Percentiles rank a stretch among this genome's conserved stretches.
phyloP scores from a whole-genome alignment of 2,797 vertebrate species.

The Moxostoma hubbsi region DNA sequence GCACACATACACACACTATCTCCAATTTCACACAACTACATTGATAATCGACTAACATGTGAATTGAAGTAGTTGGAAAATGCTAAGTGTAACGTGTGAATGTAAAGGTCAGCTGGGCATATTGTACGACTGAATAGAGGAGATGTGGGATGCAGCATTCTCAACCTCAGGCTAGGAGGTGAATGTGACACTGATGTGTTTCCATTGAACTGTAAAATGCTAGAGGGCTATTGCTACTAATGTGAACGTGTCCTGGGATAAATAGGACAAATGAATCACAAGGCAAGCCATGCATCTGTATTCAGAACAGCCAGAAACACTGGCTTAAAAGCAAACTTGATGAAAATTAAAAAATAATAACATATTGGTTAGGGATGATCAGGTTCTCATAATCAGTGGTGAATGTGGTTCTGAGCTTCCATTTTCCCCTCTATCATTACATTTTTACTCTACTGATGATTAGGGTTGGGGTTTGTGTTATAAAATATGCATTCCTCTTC shows the following conservation, averaged over 20 bases:
- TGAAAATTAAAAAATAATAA: no score
- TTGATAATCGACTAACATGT: conserved; percentile 37
- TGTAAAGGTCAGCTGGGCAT: no score
- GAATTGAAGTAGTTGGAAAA: conserved; percentile 34
- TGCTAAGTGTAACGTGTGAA: conserved; percentile 31
- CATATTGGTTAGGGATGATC: no score
- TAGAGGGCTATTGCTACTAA: conserved; percentile 22
- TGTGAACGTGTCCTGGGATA: conserved; percentile 20
- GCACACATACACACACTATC: conserved; percentile 5
- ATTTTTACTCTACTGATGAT: no score
- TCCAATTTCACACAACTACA: conserved; percentile 22
- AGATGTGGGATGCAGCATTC: conserved; percentile 41
- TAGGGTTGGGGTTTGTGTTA: no score
- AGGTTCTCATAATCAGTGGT: no score
- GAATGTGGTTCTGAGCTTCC: no score
- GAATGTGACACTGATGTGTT: conserved; percentile 36
- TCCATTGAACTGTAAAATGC: conserved; percentile 16
- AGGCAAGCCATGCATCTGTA: neutral
- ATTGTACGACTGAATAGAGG: conserved; percentile 30
- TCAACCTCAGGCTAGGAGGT: neutral
- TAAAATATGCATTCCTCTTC: no score
- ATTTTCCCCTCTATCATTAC: no score
- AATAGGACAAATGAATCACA: conserved; percentile 1
- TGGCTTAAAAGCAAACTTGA: neutral
- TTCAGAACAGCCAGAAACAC: conserved; percentile 18